These are phyloP conservation scores for Sebastes variabilis DNA, from an alignment of 2,797 vertebrate genomes.

Conservation along the genomic window DNA sequence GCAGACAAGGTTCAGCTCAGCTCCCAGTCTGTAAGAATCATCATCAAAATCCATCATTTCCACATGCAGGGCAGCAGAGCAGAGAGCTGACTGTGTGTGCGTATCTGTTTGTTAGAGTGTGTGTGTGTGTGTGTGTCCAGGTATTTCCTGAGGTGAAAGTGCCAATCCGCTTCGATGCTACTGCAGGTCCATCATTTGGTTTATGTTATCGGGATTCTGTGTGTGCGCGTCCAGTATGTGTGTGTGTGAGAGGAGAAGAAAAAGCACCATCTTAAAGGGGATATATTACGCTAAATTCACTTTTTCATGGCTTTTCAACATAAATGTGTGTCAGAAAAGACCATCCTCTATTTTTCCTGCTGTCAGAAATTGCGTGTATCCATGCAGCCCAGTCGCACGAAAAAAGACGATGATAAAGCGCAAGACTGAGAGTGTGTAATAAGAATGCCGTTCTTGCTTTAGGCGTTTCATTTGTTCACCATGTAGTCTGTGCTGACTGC, in stretches of 20 bases:
- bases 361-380: neutral
- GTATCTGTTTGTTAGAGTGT: neutral
- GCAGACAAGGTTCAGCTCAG: neutral
- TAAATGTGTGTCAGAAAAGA: neutral
- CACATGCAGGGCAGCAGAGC: slow-evolving; percentile 20
- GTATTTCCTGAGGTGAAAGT: slow-evolving; percentile 22
- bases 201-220: neutral
- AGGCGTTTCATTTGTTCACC: no score
- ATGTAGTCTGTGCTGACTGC: no score
- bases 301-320: neutral
- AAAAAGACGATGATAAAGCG: no score
- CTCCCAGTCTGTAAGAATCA: slow-evolving; percentile 29
- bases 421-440: no score
- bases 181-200: neutral
- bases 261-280: neutral
- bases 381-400: neutral
- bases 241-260: neutral
- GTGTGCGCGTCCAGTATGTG: neutral
- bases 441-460: no score
- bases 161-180: slow-evolving; percentile 4
- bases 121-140: neutral
- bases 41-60: slow-evolving; percentile 35
- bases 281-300: neutral
- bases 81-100: neutral
- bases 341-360: neutral